phyloP scores from a whole-genome alignment of 2,888 invertebrate genomes.

The Trichopria drosophilae region DNA sequence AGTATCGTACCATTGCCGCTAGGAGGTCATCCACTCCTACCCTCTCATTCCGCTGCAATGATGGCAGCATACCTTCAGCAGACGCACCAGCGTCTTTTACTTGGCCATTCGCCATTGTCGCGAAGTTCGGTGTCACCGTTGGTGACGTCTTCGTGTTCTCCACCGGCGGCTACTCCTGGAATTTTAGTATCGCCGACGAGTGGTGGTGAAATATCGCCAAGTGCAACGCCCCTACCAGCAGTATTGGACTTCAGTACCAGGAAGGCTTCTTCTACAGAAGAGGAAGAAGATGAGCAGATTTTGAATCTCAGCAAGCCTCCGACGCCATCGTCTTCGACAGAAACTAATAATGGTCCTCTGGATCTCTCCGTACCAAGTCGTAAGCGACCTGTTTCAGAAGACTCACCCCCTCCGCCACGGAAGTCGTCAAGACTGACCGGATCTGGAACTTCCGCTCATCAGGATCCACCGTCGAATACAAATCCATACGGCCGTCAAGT shows the following conservation, averaged over 20 bases:
- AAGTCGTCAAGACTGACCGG: constrained; percentile 62
- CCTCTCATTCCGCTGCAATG: constrained; percentile 76
- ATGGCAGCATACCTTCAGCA: constrained; percentile 79
- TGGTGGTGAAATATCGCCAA: constrained; percentile 59
- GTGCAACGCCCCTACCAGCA: constrained; percentile 58
- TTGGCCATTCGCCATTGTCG: constrained; percentile 66
- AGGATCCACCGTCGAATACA: constrained; percentile 42
- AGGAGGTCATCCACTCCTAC: constrained; percentile 68
- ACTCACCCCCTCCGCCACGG: constrained; percentile 68
- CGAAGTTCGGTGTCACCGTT: constrained; percentile 70
- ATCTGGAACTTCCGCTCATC: constrained; percentile 40
- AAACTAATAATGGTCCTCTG: constrained; percentile 68
- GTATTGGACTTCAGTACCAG: constrained; percentile 84
- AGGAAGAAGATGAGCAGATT: constrained; percentile 68
- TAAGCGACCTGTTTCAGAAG: constrained; percentile 71
- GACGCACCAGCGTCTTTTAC: constrained; percentile 73
- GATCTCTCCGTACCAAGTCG: constrained; percentile 79
- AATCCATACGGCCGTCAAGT: constrained; percentile 69
- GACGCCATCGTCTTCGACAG: constrained; percentile 62
- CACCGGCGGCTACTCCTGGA: constrained; percentile 61
- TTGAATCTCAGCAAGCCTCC: constrained; percentile 73
- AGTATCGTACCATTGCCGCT: constrained; percentile 71
- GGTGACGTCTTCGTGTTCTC: constrained; percentile 71
- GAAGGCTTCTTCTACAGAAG: constrained; percentile 61
- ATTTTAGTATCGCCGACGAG: constrained; percentile 64